These are phyloP conservation scores for Anniella stebbinsi DNA, from an alignment of 2,797 vertebrate species.

Conservation along the genomic window DNA sequence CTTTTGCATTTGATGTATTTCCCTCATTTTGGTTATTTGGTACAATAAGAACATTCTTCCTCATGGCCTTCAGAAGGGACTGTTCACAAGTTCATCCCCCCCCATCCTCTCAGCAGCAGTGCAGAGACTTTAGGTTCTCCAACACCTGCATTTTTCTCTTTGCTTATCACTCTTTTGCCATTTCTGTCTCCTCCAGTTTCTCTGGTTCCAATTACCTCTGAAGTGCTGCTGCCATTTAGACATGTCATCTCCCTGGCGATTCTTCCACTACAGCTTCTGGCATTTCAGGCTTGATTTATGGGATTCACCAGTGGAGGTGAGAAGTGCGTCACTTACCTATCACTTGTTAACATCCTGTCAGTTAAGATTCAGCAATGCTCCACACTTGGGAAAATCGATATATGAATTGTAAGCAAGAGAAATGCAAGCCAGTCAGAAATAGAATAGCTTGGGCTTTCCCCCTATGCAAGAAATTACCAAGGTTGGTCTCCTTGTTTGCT, in stretches of 20 bases:
- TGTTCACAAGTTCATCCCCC: neutral
- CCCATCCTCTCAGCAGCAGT: neutral
- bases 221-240: conserved; percentile 58
- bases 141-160: neutral
- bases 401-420: conserved; percentile 23
- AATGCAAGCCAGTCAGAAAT: neutral
- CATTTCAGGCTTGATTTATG: conserved; percentile 47
- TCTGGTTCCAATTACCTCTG: conserved; percentile 63
- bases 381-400: neutral
- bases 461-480: conserved; percentile 11
- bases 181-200: conserved; percentile 47
- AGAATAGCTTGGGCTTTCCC: neutral
- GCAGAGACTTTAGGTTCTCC: fast-evolving
- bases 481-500: conserved; percentile 27
- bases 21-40: neutral
- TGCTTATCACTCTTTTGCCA: conserved; percentile 10
- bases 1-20: neutral
- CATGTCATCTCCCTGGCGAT: conserved; percentile 37
- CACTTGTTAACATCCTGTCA: conserved; percentile 52
- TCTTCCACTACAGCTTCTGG: conserved; percentile 33
- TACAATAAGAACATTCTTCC: neutral
- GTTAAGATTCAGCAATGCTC: conserved; percentile 5
- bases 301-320: fast-evolving
- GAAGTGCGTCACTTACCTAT: conserved; percentile 30
- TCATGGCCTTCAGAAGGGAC: neutral